These are phyloP conservation scores for Epinotia demarniana DNA, from an alignment of 2,888 invertebrate species.

Conservation along the genomic window DNA sequence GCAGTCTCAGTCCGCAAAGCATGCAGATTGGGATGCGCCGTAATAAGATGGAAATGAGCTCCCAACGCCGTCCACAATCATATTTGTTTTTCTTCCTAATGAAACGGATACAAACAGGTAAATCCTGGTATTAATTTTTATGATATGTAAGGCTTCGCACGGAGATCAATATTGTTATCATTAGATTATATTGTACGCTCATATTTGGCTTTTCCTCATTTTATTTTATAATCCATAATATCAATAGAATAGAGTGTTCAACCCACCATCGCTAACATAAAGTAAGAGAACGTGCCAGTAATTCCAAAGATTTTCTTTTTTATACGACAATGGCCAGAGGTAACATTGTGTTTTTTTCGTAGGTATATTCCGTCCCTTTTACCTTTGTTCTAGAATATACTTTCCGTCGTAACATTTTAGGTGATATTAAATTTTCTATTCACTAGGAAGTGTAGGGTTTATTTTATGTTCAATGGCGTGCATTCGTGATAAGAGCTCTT, in stretches of 20 bases:
- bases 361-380: constrained; percentile 27
- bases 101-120: constrained; percentile 28
- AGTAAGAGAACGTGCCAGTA: constrained; percentile 55
- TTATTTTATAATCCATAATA: constrained; percentile 47
- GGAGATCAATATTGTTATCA: neutral
- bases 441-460: constrained; percentile 26
- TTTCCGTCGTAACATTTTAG: constrained; percentile 31
- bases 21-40: constrained; percentile 45
- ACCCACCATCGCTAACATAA: constrained; percentile 50
- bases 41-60: constrained; percentile 51
- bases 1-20: constrained; percentile 34
- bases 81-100: constrained; percentile 43
- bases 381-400: constrained; percentile 40
- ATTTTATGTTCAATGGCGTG: constrained; percentile 18
- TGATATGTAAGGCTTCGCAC: neutral
- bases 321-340: constrained; percentile 39
- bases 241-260: constrained; percentile 51
- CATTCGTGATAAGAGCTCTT: constrained; percentile 27
- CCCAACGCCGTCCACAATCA: constrained; percentile 47
- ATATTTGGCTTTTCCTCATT: constrained; percentile 35
- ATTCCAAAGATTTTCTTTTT: constrained; percentile 51
- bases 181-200: constrained; percentile 16
- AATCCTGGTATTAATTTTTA: neutral
- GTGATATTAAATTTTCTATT: constrained; percentile 21
- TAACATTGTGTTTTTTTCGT: constrained; percentile 35